Percentiles rank a stretch among this genome's conserved stretches.
Evolutionary conservation across 2,113 vertebrate genomes (phyloP).

Genomic region (Xiphias gladius): DNA sequence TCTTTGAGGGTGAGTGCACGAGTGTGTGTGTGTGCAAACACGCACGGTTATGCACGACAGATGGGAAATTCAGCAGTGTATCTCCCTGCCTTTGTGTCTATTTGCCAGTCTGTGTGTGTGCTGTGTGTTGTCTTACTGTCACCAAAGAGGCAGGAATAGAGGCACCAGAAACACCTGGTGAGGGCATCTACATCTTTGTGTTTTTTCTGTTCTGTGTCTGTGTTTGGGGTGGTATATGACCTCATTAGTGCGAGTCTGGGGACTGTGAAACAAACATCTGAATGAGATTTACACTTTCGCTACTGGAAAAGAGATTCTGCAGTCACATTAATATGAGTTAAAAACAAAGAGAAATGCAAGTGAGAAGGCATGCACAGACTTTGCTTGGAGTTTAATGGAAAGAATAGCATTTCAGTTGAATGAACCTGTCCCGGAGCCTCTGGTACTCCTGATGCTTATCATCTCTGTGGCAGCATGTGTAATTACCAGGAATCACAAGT

Average conservation of each 20-base stretch:
- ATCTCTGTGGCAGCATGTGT: conserved; percentile 17
- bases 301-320: not conserved
- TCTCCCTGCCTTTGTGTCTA: conserved; percentile 27
- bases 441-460: conserved; percentile 7
- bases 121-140: not conserved
- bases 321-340: not conserved
- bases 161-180: conserved; percentile 29
- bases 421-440: not conserved
- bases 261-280: conserved; percentile 11
- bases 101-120: conserved; percentile 9
- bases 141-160: conserved; percentile 12
- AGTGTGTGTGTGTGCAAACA: conserved; percentile 31
- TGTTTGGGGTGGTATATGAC: conserved; percentile 4
- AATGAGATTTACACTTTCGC: not conserved
- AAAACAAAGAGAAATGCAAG: conserved; percentile 1
- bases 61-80: conserved; percentile 45
- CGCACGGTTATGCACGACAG: conserved; percentile 30
- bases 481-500: conserved; percentile 24
- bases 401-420: conserved; percentile 8
- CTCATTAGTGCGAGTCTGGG: conserved; percentile 27
- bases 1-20: conserved; percentile 42
- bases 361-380: not conserved
- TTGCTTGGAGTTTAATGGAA: not conserved
- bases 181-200: conserved; percentile 9
- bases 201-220: not conserved